Percentiles rank a stretch among this genome's conserved stretches.
Conservation (phyloP, 2,888 invertebrate species). For the Trachelus tabidus region DNA sequence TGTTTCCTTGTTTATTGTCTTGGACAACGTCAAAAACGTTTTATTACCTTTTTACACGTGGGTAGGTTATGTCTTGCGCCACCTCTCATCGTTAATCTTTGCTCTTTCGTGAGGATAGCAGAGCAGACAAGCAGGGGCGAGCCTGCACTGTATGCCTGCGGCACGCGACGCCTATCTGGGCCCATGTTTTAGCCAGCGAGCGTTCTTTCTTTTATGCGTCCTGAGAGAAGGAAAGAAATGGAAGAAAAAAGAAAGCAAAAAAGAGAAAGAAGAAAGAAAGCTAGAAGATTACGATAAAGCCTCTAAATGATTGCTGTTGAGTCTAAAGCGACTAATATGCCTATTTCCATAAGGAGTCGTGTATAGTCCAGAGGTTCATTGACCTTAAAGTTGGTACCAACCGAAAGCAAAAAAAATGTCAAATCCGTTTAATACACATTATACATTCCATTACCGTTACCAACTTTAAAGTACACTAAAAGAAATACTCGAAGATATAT, state of each 20-base stretch:
- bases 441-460: neutral
- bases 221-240: slow-evolving; percentile 32
- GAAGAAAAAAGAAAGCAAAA: slow-evolving; percentile 13
- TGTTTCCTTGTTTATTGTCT: neutral
- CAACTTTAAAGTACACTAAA: neutral
- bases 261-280: slow-evolving; percentile 16
- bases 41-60: slow-evolving; percentile 56
- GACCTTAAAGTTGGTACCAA: neutral
- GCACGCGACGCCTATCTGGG: slow-evolving; percentile 61
- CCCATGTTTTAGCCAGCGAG: slow-evolving; percentile 55
- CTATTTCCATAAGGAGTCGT: neutral
- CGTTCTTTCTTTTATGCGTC: slow-evolving; percentile 51
- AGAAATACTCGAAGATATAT: neutral
- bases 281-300: slow-evolving; percentile 55
- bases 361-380: neutral
- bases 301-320: slow-evolving; percentile 55
- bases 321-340: slow-evolving; percentile 41
- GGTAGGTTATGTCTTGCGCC: slow-evolving; percentile 61
- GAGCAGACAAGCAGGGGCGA: slow-evolving; percentile 49
- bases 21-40: slow-evolving; percentile 51
- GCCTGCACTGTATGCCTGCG: slow-evolving; percentile 48
- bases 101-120: slow-evolving; percentile 59
- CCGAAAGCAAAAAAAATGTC: neutral
- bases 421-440: neutral
- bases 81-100: slow-evolving; percentile 61